Conservation (phyloP, 2,797 vertebrate species). For the Buceros bicornis region DNA sequence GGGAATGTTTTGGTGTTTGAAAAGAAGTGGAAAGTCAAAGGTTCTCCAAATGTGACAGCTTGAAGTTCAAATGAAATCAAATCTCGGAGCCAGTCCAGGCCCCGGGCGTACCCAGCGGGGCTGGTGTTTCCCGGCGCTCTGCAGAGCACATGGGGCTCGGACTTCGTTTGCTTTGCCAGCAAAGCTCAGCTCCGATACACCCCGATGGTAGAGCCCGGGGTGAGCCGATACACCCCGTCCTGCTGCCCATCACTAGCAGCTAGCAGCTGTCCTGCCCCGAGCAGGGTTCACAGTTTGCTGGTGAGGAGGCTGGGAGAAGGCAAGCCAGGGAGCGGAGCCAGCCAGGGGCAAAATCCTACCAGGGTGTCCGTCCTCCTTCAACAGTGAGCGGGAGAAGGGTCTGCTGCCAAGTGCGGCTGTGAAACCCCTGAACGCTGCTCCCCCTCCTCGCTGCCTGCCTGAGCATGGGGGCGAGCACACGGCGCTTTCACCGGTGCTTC, state of each 20-base stretch:
- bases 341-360: not conserved
- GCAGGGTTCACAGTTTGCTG: not conserved
- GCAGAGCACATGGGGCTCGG: not conserved
- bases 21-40: not conserved
- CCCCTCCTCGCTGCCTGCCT: not conserved
- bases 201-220: rapidly evolving
- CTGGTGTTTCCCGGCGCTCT: not conserved
- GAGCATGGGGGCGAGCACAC: rapidly evolving
- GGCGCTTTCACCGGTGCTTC: not conserved
- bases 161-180: not conserved
- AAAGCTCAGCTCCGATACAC: not conserved
- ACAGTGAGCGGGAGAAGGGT: not conserved
- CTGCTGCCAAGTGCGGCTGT: not conserved
- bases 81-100: not conserved
- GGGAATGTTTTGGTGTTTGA: not conserved
- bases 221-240: not conserved
- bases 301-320: not conserved
- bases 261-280: not conserved
- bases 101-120: not conserved
- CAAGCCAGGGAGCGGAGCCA: rapidly evolving
- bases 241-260: not conserved
- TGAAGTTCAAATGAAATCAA: not conserved
- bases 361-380: not conserved
- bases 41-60: not conserved
- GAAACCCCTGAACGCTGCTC: not conserved